Conservation (phyloP, 2,113 vertebrate species). For the Naja naja region DNA sequence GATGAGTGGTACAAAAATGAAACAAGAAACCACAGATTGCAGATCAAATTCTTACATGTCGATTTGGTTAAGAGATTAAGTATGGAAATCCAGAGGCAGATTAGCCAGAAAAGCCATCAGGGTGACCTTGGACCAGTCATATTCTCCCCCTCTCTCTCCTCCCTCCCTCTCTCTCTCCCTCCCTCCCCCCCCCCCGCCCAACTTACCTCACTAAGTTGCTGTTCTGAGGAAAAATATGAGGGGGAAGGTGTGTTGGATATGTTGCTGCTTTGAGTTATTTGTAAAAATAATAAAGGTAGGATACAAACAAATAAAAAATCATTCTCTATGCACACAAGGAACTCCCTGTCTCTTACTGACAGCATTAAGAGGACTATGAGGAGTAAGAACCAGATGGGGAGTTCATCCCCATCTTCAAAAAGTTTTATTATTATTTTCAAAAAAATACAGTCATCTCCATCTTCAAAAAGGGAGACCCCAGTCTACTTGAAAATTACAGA, state of each 20-base stretch:
- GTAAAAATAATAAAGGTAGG: neutral
- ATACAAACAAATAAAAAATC: neutral
- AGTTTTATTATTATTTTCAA: too few species aligned
- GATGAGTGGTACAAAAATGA: neutral
- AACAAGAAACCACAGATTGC: neutral
- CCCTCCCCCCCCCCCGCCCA: neutral
- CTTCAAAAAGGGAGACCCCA: too few species aligned
- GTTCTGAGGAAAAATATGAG: neutral
- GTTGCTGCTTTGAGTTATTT: neutral
- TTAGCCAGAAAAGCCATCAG: neutral
- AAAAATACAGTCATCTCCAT: too few species aligned
- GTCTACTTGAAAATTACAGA: too few species aligned
- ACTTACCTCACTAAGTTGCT: neutral
- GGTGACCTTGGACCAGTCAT: neutral
- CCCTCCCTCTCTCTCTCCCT: too few species aligned
- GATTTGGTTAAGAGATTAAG: neutral
- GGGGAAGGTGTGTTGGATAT: neutral
- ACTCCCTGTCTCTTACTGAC: accelerated
- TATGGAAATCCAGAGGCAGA: neutral
- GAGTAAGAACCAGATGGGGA: neutral
- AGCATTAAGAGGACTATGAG: neutral
- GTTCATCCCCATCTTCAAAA: too few species aligned
- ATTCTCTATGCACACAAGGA: neutral
- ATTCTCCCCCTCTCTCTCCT: too few species aligned
- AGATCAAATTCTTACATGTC: neutral